Evolutionary conservation across 2,113 vertebrate genomes (phyloP).

Genomic region (Microtus richardsoni): DNA sequence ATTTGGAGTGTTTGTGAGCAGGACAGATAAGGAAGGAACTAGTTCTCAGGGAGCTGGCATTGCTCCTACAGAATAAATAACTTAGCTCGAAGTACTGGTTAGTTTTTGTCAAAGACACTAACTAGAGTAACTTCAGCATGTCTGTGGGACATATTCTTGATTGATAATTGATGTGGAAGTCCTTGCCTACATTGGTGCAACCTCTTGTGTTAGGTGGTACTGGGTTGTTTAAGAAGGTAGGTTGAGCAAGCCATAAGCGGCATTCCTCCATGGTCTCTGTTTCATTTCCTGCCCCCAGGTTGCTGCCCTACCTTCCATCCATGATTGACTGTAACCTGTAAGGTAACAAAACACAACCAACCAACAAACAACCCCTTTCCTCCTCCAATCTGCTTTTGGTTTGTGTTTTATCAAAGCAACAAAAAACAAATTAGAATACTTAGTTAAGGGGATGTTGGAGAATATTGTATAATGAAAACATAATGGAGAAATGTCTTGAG

Average conservation of each 20-base stretch:
- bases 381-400: neutral
- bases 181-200: neutral
- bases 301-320: neutral
- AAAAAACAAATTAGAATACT: neutral
- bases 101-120: neutral
- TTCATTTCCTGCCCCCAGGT: neutral
- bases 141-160: neutral
- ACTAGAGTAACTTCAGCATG: neutral
- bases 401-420: neutral
- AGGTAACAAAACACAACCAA: neutral
- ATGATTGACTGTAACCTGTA: neutral
- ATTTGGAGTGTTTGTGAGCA: neutral
- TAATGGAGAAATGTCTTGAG: neutral
- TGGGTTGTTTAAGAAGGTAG: neutral
- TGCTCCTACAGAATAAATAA: neutral
- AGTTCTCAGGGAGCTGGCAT: neutral
- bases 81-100: neutral
- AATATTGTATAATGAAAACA: neutral
- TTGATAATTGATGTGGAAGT: neutral
- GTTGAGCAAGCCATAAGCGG: neutral
- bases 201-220: neutral
- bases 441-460: neutral
- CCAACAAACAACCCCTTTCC: neutral
- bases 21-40: neutral
- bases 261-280: neutral